Conservation (phyloP, 2,113 vertebrate species). For the Rattus norvegicus region GRCr8 NC_086021.1:110155501-110156000, state of each 20-base stretch:
- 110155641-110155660: no score
- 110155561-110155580: neutral
- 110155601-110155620: neutral
- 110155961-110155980: neutral
- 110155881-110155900: neutral
- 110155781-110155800: neutral
- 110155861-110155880: neutral
- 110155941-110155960: fast-evolving
- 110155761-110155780: neutral
- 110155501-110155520: fast-evolving
- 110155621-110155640: neutral
- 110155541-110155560: neutral
- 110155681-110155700: neutral
- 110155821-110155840: neutral
- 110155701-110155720: neutral
- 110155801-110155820: neutral
- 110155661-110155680: fast-evolving
- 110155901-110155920: neutral
- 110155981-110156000: neutral
- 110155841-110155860: neutral
- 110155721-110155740: neutral
- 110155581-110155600: neutral
- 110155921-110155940: fast-evolving
- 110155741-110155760: neutral
- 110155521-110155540: neutral